Percentiles rank a stretch among this genome's conserved stretches.
phyloP scores from a whole-genome alignment of 2,888 invertebrate genomes.

The Diploptera punctata region DNA sequence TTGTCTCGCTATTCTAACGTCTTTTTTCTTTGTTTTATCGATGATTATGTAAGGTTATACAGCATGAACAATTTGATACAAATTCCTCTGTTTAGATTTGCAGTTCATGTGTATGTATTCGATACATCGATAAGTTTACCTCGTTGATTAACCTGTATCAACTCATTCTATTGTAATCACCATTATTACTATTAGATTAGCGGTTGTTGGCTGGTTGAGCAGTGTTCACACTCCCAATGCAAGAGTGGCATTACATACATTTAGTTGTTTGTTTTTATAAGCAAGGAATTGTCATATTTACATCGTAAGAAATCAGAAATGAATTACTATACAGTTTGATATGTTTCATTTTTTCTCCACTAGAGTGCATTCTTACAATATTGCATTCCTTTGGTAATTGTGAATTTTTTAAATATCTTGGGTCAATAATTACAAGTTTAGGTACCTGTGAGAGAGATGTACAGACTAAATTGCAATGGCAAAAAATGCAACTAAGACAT shows the following conservation, averaged over 20 bases:
- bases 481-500: no score
- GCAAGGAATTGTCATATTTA: no score
- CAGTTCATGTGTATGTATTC: slow-evolving; percentile 8
- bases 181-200: slow-evolving; percentile 21
- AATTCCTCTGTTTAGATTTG: not conserved
- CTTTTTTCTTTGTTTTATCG: not conserved
- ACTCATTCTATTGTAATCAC: slow-evolving; percentile 26
- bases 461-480: no score
- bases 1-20: not conserved
- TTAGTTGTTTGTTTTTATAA: no score
- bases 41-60: slow-evolving; percentile 7
- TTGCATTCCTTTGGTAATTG: no score
- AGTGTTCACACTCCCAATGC: not conserved
- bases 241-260: not conserved
- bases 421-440: no score
- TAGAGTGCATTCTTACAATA: no score
- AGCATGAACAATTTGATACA: slow-evolving; percentile 9
- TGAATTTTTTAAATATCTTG: no score
- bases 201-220: not conserved
- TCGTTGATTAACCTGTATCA: slow-evolving; percentile 26
- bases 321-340: no score
- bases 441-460: no score
- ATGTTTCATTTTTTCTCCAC: no score
- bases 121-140: slow-evolving; percentile 1
- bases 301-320: no score